Percentiles rank a stretch among this genome's conserved stretches.
Conservation (phyloP, 2,888 invertebrate genomes). For the Drosophila longiperda region DNA sequence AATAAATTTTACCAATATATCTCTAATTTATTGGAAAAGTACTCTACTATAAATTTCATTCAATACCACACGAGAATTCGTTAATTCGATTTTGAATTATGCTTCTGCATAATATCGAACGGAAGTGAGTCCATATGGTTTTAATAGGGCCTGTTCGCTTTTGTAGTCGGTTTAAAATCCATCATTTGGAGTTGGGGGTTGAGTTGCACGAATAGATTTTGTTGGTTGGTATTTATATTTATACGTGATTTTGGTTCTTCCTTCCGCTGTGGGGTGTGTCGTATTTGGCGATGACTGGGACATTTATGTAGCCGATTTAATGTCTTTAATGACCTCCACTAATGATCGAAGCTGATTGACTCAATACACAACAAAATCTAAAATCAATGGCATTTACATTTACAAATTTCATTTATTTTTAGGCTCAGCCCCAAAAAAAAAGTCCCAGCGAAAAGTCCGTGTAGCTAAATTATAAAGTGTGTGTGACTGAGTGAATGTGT, state of each 20-base stretch:
- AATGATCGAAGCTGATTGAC: slow-evolving; percentile 78
- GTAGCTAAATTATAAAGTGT: not conserved
- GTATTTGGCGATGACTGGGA: slow-evolving; percentile 12
- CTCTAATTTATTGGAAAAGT: not conserved
- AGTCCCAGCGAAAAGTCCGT: slow-evolving; percentile 10
- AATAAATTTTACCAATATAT: not conserved
- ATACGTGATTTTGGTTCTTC: slow-evolving; percentile 42
- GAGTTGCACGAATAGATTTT: slow-evolving; percentile 33
- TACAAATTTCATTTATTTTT: slow-evolving; percentile 61
- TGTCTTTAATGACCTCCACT: slow-evolving; percentile 77
- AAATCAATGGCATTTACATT: slow-evolving; percentile 44
- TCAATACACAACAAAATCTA: slow-evolving; percentile 40
- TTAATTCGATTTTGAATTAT: not conserved
- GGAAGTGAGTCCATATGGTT: slow-evolving; percentile 32
- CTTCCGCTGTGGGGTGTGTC: slow-evolving; percentile 43
- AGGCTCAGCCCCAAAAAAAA: slow-evolving; percentile 7
- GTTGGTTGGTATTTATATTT: slow-evolving; percentile 39
- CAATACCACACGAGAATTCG: not conserved
- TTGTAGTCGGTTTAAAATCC: slow-evolving; percentile 11
- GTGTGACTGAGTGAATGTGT: not conserved
- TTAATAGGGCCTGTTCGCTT: slow-evolving; percentile 9
- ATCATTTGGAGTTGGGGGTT: slow-evolving; percentile 37
- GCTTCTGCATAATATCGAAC: not conserved
- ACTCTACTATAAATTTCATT: not conserved
- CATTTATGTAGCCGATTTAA: slow-evolving; percentile 52